Evolutionary conservation across 2,888 invertebrate genomes (phyloP).

Genomic region (Andricus curvator): DNA sequence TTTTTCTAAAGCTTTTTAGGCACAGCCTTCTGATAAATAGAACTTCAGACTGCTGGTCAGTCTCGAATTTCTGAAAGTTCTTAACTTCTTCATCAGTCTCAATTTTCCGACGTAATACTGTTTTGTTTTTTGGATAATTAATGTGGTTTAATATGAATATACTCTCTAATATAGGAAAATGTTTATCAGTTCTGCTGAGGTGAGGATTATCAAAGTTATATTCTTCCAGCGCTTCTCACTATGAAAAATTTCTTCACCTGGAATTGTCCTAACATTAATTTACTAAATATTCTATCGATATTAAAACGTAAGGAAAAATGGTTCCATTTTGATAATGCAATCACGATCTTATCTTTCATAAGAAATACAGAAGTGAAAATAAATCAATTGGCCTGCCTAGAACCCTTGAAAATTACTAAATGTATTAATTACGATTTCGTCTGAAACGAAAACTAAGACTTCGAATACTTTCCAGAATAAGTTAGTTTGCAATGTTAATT

Average conservation of each 20-base stretch:
- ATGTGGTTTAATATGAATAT: not conserved
- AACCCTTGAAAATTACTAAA: not conserved
- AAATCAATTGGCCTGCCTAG: not conserved
- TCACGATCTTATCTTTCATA: not conserved
- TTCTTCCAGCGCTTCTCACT: constrained; percentile 12
- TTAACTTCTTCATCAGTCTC: not conserved
- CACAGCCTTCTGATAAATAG: not conserved
- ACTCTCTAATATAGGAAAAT: not conserved
- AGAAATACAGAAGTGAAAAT: not conserved
- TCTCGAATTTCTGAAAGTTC: not conserved
- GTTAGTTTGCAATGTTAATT: constrained; percentile 10
- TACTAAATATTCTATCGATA: not conserved
- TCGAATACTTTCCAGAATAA: constrained; percentile 25
- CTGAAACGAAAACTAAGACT: not conserved
- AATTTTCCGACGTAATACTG: not conserved
- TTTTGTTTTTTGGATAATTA: not conserved
- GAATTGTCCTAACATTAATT: not conserved
- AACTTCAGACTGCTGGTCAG: constrained; percentile 18
- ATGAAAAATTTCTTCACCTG: not conserved
- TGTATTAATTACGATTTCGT: not conserved
- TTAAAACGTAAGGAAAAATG: not conserved
- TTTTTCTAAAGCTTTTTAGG: not conserved
- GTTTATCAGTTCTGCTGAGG: not conserved
- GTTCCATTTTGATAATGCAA: not conserved
- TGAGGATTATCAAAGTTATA: constrained; percentile 4